phyloP scores from a whole-genome alignment of 2,797 vertebrate species.

The Sebastes diaconus region DNA sequence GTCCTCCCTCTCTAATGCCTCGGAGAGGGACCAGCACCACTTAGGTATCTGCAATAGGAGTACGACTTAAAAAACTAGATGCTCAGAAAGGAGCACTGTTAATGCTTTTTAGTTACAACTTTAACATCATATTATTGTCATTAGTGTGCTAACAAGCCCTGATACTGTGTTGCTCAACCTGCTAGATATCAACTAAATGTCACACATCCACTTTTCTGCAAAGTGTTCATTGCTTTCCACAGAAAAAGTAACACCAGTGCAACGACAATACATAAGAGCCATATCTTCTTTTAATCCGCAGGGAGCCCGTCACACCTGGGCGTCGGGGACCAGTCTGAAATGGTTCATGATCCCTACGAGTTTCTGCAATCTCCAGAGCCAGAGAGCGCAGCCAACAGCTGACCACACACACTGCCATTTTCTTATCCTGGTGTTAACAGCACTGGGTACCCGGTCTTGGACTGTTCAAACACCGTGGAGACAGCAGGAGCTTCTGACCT shows the following conservation, averaged over 20 bases:
- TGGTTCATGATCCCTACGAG: constrained; percentile 95
- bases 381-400: constrained; percentile 80
- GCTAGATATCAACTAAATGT: not conserved
- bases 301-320: constrained; percentile 94
- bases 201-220: not conserved
- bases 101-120: not conserved
- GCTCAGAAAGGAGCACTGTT: not conserved
- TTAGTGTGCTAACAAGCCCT: not conserved
- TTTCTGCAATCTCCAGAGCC: constrained; percentile 96
- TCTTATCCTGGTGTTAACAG: constrained; percentile 33
- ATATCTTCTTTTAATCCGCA: constrained; percentile 60
- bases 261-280: not conserved
- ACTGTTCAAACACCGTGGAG: constrained; percentile 30
- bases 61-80: not conserved
- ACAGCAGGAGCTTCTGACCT: constrained; percentile 5
- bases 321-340: constrained; percentile 92
- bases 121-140: not conserved
- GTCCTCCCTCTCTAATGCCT: constrained; percentile 95
- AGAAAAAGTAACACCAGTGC: not conserved
- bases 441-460: not conserved
- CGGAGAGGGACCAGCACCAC: constrained; percentile 95
- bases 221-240: not conserved
- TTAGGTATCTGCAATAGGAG: constrained; percentile 81
- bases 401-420: constrained; percentile 57
- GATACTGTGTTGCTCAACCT: not conserved